A percentile compares a stretch with the other conserved stretches of the same genome.
phyloP scores from a whole-genome alignment of 2,888 invertebrate genomes.

The Ethmia dodecea region DNA sequence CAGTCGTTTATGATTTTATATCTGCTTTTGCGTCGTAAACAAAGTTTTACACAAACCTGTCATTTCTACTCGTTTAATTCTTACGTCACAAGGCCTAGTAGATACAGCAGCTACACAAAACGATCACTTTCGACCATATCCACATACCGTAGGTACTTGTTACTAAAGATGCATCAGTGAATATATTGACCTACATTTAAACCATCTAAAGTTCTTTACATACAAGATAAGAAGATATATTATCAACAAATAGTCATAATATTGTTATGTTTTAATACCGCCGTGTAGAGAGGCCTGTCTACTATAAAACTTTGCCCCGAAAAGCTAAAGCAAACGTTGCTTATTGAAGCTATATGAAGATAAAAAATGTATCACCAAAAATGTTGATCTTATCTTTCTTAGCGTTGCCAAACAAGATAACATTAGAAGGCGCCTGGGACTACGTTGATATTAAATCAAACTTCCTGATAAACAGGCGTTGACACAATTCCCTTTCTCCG shows the following conservation, averaged over 20 bases:
- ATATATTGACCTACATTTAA: conserved; percentile 31
- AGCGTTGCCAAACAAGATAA: conserved; percentile 63
- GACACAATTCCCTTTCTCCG: conserved; percentile 47
- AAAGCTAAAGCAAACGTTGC: conserved; percentile 10
- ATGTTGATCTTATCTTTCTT: conserved; percentile 57
- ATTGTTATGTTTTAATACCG: too few relatives aligned
- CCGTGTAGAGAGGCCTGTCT: conserved; percentile 7
- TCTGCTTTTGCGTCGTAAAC: too few relatives aligned
- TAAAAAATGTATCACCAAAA: conserved; percentile 48
- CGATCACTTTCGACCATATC: too few relatives aligned
- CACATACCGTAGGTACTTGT: too few relatives aligned
- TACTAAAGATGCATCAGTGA: too few relatives aligned
- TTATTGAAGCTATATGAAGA: conserved; percentile 29
- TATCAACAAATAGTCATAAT: not conserved
- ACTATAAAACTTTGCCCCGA: conserved; percentile 11
- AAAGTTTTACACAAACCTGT: too few relatives aligned
- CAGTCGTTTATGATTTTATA: too few relatives aligned
- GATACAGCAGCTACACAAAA: too few relatives aligned
- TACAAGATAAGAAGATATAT: not conserved
- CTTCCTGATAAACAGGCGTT: conserved; percentile 56
- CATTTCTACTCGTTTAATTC: too few relatives aligned
- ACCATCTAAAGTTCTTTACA: conserved; percentile 14
- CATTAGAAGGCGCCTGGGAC: conserved; percentile 44
- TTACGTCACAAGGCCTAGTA: too few relatives aligned
- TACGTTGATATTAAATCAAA: conserved; percentile 53